Conservation (phyloP, 2,113 vertebrate species). For the Corythornis cristatus region DNA sequence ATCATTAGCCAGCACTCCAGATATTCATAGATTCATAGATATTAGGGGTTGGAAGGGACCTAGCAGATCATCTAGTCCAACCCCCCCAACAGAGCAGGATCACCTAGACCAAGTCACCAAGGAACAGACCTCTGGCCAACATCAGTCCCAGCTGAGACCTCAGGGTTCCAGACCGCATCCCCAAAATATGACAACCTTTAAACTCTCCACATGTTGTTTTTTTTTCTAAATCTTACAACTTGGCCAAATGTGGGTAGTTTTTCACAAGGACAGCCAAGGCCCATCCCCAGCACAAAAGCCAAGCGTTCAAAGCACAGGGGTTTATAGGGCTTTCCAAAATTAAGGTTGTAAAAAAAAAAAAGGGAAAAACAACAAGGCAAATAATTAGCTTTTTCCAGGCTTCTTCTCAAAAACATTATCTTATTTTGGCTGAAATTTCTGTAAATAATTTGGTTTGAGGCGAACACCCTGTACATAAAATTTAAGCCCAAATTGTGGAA, state of each 20-base stretch:
- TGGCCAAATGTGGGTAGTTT: conserved; percentile 38
- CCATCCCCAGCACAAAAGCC: conserved; percentile 50
- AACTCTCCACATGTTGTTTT: neutral
- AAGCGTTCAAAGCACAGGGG: conserved; percentile 46
- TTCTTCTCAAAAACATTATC: conserved; percentile 36
- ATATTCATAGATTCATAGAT: neutral
- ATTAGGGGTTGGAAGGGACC: too few relatives aligned
- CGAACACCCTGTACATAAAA: neutral
- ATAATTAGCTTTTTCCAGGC: conserved; percentile 56
- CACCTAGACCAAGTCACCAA: too few relatives aligned
- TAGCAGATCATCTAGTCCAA: too few relatives aligned
- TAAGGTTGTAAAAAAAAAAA: conserved; percentile 13
- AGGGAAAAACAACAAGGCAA: neutral
- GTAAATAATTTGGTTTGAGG: neutral
- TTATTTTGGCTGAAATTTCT: conserved; percentile 26
- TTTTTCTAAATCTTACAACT: conserved; percentile 3
- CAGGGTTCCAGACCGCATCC: neutral
- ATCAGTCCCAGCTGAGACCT: neutral
- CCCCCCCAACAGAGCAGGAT: too few relatives aligned
- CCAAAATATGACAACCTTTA: neutral
- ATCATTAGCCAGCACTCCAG: neutral
- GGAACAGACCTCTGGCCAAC: neutral
- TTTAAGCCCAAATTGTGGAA: neutral
- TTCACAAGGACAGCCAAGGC: conserved; percentile 42
- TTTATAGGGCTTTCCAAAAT: conserved; percentile 42